phyloP scores from a whole-genome alignment of 2,797 vertebrate genomes.

The Sciurus vulgaris region DNA sequence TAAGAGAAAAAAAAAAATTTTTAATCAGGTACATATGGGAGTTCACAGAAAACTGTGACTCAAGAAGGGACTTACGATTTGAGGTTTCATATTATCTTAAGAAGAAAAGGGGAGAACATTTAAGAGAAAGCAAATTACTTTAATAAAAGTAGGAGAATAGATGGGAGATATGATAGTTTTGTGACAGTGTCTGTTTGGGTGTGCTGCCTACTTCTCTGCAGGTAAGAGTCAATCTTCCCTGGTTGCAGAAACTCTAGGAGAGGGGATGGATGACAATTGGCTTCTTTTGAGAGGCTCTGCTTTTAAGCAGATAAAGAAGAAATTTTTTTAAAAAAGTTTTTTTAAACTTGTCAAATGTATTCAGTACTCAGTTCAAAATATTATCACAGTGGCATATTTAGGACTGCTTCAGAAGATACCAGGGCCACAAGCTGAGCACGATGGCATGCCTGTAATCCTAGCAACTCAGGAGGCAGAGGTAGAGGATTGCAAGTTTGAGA shows the following conservation, averaged over 20 bases:
- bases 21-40: background rate
- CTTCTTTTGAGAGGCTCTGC: background rate
- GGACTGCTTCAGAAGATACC: background rate
- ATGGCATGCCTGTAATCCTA: background rate
- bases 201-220: background rate
- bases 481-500: background rate
- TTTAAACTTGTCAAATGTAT: background rate
- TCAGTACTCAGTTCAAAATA: background rate
- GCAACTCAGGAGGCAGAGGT: background rate
- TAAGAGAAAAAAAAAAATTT: background rate
- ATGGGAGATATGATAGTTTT: background rate
- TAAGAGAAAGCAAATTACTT: background rate
- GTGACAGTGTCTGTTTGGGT: background rate
- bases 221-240: background rate
- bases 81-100: background rate
- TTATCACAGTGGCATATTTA: background rate
- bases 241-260: background rate
- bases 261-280: background rate
- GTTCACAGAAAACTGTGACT: conserved; percentile 44
- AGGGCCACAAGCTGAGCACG: background rate
- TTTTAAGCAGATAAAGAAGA: background rate
- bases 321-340: too few relatives aligned
- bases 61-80: background rate
- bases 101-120: background rate
- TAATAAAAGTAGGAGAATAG: background rate